Percentiles rank a stretch among this genome's conserved stretches.
Conservation (phyloP, 1,140 invertebrate genomes). For the Drosophila fuyamai region DNA sequence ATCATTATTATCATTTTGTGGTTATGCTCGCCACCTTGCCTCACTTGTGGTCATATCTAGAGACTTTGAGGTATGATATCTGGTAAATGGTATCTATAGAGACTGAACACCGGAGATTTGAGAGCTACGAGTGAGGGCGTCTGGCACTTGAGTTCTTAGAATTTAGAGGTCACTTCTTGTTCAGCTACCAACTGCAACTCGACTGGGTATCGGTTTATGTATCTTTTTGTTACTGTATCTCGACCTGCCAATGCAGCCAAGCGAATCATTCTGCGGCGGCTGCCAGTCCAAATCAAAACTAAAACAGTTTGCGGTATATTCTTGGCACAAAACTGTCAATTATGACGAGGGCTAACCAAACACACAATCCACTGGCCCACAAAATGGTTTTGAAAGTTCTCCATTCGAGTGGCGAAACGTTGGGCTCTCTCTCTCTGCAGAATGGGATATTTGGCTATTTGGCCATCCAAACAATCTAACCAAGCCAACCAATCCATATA, state of each 20-base stretch:
- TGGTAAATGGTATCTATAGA: slow-evolving; percentile 12
- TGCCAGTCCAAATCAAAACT: slow-evolving; percentile 65
- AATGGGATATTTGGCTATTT: slow-evolving; percentile 12
- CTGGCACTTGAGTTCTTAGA: slow-evolving; percentile 54
- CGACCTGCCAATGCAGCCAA: slow-evolving; percentile 66
- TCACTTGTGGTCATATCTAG: slow-evolving; percentile 38
- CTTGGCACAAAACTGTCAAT: slow-evolving; percentile 81
- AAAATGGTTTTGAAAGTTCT: slow-evolving; percentile 42
- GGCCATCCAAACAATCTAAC: slow-evolving; percentile 51
- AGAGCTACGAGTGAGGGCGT: slow-evolving; percentile 15
- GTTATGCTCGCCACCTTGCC: slow-evolving; percentile 75
- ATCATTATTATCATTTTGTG: slow-evolving; percentile 45
- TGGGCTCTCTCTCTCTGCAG: slow-evolving; percentile 4
- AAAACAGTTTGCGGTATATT: slow-evolving; percentile 77
- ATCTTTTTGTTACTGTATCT: slow-evolving; percentile 44
- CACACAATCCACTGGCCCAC: slow-evolving; percentile 23
- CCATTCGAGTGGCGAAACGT: slow-evolving; percentile 18
- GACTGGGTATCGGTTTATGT: slow-evolving; percentile 40
- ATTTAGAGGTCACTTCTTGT: slow-evolving; percentile 69
- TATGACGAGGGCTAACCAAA: slow-evolving; percentile 59
- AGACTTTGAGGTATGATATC: not conserved
- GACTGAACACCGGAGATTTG: slow-evolving; percentile 4
- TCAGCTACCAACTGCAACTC: slow-evolving; percentile 20
- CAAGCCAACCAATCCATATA: slow-evolving; percentile 77
- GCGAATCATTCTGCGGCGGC: slow-evolving; percentile 58